Conservation (phyloP, 2,113 vertebrate species). For the Pelodiscus sinensis region DNA sequence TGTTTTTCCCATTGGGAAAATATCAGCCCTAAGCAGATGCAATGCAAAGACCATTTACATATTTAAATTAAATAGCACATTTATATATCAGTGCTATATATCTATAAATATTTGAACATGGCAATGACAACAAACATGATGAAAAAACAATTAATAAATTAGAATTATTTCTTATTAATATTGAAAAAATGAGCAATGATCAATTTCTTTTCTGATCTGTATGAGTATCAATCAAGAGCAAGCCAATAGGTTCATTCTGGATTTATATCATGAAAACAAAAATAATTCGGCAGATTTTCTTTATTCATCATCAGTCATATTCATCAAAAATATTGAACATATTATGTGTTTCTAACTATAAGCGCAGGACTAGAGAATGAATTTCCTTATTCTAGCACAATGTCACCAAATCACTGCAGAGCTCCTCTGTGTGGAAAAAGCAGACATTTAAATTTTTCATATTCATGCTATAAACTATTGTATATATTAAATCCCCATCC, state of each 20-base stretch:
- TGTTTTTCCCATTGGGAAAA: not conserved
- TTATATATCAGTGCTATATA: not conserved
- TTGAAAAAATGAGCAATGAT: not conserved
- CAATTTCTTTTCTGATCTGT: not conserved
- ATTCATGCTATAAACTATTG: not conserved
- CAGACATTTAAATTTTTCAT: not conserved
- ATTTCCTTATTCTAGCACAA: not conserved
- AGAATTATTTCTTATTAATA: not conserved
- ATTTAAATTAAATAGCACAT: not conserved
- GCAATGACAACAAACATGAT: not conserved
- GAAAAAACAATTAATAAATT: not conserved
- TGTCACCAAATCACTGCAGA: not conserved
- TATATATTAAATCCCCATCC: not conserved
- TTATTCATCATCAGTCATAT: not conserved
- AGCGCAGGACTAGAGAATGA: not conserved
- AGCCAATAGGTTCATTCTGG: accelerated
- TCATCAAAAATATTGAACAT: not conserved
- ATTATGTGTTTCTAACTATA: not conserved
- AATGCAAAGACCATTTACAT: not conserved
- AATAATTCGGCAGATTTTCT: not conserved
- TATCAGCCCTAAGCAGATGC: not conserved
- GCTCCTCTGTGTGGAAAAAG: not conserved
- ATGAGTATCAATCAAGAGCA: not conserved
- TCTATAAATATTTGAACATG: not conserved
- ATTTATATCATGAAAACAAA: not conserved